phyloP scores from a whole-genome alignment of 1,140 invertebrate genomes.

The Zaprionus ghesquierei region DNA sequence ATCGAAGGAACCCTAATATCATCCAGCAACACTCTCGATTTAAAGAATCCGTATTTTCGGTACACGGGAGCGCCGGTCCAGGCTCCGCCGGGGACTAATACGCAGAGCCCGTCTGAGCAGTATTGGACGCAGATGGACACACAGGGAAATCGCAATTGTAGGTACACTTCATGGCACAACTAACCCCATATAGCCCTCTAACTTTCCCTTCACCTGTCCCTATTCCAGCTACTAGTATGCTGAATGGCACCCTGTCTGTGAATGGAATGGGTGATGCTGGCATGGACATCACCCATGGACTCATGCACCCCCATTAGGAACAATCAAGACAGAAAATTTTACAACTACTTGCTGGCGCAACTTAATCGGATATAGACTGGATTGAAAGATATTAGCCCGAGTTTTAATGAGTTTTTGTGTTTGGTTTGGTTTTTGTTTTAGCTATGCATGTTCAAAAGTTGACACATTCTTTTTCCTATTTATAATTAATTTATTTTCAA shows the following conservation, averaged over 20 bases:
- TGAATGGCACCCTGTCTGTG: conserved; percentile 91
- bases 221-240: conserved; percentile 89
- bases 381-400: conserved; percentile 16
- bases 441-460: conserved; percentile 17
- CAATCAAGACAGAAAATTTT: conserved; percentile 1
- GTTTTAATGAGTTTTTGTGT: conserved; percentile 6
- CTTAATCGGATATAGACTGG: conserved; percentile 8
- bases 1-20: conserved; percentile 93
- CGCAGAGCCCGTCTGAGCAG: conserved; percentile 94
- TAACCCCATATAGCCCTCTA: background rate
- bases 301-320: conserved; percentile 69
- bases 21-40: conserved; percentile 95
- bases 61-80: conserved; percentile 94
- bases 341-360: conserved; percentile 32
- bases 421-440: conserved; percentile 7
- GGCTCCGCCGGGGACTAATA: conserved; percentile 94
- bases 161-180: conserved; percentile 13
- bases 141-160: conserved; percentile 82
- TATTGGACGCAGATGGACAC: conserved; percentile 94
- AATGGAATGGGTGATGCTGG: conserved; percentile 90
- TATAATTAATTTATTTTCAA: conserved; percentile 31
- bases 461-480: background rate
- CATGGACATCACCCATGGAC: conserved; percentile 85
- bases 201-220: conserved; percentile 7
- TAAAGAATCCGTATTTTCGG: conserved; percentile 99